Evolutionary conservation across 2,888 invertebrate genomes (phyloP).

Genomic region (Octodonta nipae): DNA sequence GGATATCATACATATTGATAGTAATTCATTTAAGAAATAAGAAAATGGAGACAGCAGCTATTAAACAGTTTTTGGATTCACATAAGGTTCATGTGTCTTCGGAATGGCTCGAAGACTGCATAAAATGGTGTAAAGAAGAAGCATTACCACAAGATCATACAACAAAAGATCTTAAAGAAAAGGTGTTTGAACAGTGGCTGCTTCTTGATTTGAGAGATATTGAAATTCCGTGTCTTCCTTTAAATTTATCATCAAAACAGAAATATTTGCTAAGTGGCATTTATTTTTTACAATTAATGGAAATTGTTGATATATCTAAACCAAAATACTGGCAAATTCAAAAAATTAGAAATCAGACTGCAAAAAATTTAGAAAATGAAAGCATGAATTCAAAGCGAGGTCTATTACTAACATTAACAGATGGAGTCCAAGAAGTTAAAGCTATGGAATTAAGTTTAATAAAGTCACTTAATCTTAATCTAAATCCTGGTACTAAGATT

Average conservation of each 20-base stretch:
- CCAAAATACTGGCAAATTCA: slow-evolving; percentile 34
- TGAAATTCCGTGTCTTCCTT: slow-evolving; percentile 47
- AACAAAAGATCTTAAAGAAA: slow-evolving; percentile 39
- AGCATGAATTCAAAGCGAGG: slow-evolving; percentile 46
- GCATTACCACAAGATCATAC: slow-evolving; percentile 30
- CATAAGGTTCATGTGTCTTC: slow-evolving; percentile 15
- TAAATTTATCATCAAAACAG: slow-evolving; percentile 37
- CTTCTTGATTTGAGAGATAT: slow-evolving; percentile 51
- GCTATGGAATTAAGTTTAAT: slow-evolving; percentile 60
- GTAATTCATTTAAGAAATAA: too few species aligned
- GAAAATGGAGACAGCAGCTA: slow-evolving; percentile 14
- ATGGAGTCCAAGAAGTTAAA: slow-evolving; percentile 55
- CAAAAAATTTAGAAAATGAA: slow-evolving; percentile 41
- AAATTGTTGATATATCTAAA: slow-evolving; percentile 46
- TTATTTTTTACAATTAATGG: slow-evolving; percentile 50
- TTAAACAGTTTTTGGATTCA: slow-evolving; percentile 15
- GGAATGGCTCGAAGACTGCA: slow-evolving; percentile 36
- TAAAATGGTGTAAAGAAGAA: slow-evolving; percentile 42
- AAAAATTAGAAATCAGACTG: slow-evolving; percentile 37
- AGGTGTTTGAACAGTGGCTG: slow-evolving; percentile 54
- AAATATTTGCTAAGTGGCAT: slow-evolving; percentile 38
- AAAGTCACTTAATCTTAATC: slow-evolving; percentile 42
- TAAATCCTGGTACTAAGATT: slow-evolving; percentile 50
- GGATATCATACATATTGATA: too few species aligned
- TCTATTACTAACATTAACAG: slow-evolving; percentile 57